Conservation (phyloP, 92 coral and sea anemone genomes). For the Siderastrea siderea region DNA sequence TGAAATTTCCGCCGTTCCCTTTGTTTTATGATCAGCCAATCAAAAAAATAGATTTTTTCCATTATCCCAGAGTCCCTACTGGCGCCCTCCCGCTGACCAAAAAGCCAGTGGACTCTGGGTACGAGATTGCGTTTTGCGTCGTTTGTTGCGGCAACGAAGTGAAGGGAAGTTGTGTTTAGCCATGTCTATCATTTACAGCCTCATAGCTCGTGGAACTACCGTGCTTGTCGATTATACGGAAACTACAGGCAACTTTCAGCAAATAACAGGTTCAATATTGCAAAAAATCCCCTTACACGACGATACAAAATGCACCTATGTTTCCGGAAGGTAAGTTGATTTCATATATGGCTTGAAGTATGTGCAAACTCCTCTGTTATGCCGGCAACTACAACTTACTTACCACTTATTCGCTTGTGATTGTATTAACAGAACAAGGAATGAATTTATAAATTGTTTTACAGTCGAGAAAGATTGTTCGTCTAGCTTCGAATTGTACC, state of each 20-base stretch:
- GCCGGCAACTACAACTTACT: neutral
- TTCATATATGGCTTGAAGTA: neutral
- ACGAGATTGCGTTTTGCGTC: neutral
- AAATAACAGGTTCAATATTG: slow-evolving; percentile 88
- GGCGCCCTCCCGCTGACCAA: too few relatives aligned
- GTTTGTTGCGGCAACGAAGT: neutral
- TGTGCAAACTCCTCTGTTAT: neutral
- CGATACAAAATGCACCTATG: slow-evolving; percentile 94
- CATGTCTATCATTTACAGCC: slow-evolving; percentile 95
- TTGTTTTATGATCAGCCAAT: too few relatives aligned
- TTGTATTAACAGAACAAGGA: neutral
- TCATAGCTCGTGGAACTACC: slow-evolving; percentile 90
- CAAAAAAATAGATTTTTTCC: too few relatives aligned
- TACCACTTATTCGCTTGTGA: too few relatives aligned
- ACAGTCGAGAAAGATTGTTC: too few relatives aligned
- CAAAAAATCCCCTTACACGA: slow-evolving; percentile 84
- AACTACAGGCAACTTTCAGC: slow-evolving; percentile 95
- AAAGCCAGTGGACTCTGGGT: too few relatives aligned
- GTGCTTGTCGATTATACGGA: slow-evolving; percentile 96
- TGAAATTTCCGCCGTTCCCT: too few relatives aligned
- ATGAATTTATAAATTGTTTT: neutral
- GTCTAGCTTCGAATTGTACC: too few relatives aligned
- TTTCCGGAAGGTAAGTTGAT: slow-evolving; percentile 89
- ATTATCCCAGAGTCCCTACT: too few relatives aligned
- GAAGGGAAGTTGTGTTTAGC: neutral